These are phyloP conservation scores for Melanerpes aurifrons DNA, from an alignment of 2,113 vertebrate species.

Conservation along the genomic window DNA sequence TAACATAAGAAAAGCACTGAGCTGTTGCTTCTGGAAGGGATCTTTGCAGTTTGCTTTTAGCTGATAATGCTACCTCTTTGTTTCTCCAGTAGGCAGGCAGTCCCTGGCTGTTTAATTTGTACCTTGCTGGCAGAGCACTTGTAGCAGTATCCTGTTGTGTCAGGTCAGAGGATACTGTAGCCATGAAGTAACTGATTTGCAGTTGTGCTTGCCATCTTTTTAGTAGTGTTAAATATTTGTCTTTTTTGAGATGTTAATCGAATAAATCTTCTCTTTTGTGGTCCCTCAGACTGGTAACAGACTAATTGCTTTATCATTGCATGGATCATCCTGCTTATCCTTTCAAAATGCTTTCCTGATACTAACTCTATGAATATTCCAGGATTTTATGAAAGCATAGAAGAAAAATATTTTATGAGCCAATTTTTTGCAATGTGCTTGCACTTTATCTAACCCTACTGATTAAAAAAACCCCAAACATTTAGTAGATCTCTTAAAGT, in stretches of 20 bases:
- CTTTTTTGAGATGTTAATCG: not conserved
- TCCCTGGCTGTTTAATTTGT: not conserved
- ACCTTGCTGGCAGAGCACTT: not conserved
- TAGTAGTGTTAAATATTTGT: not conserved
- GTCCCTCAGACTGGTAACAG: not conserved
- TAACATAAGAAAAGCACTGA: not conserved
- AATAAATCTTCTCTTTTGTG: not conserved
- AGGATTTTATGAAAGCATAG: not conserved
- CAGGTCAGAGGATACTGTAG: not conserved
- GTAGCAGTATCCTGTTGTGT: not conserved
- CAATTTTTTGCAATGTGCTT: not conserved
- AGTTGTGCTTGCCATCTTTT: not conserved
- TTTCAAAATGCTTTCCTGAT: not conserved
- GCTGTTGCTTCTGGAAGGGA: not conserved
- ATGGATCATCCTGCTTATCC: not conserved
- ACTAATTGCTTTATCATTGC: not conserved
- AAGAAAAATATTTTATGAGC: not conserved
- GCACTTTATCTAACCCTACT: not conserved
- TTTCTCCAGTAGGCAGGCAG: not conserved
- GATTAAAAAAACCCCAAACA: not conserved
- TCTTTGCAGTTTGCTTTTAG: not conserved
- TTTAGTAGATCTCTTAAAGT: not conserved
- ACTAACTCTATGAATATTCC: not conserved
- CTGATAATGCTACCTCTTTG: not conserved
- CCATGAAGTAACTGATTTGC: not conserved